Base-by-base conservation (phyloP, 2,888 invertebrate species). In the Lasioglossum figueresi region DNA sequence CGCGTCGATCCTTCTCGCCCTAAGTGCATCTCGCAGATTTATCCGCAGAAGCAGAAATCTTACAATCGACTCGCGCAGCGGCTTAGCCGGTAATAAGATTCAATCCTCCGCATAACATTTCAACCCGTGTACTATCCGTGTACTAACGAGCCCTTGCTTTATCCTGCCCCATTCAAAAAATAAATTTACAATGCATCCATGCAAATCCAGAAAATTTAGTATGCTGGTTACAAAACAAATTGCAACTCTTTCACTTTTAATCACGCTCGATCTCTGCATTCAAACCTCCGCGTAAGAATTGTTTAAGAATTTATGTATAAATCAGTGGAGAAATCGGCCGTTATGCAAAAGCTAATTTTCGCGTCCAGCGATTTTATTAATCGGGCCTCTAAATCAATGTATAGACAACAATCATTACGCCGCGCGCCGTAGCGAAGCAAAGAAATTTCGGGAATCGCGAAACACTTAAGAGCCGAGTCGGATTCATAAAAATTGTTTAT, bases 401-500 rank as follows among this genome's bases (percentile, higher is more conserved):
- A 4, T 27, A n/a, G 27, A 4, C 59, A 27, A 27, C 10, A 5
- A 59, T 63, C 31, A 5, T 63, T 63, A 4, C 12, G 5, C 2
- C 40, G 14, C 5, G 37, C 40, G 40, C 40, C 40, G 14, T 5
- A 4, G 8, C 2, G 19, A 6, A 8, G 10, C 34, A 19, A 34
- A 10, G 59, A 0, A 16, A 27, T 63, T 16, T 16, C 1, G 8
- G 23, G 68, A 68, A 68, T 37, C 23, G 12, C 40, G 27, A 59
- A 40, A 43, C 59, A 59, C 40, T 75, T 76, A 59, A 27, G 8
- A 19, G 34, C 40, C n/a, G 6, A 27, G 16, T 14, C n/a, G 5
- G 16, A 31, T 45, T 66, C 76, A 43, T 37, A 40, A 40, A 66
- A 52, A 72, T 68, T 48, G 71, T 76, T 83, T 83, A 66, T 76